These are phyloP conservation scores for Yoshiicerus persimilis DNA, from an alignment of 1,140 invertebrate species.

Conservation along the genomic window DNA sequence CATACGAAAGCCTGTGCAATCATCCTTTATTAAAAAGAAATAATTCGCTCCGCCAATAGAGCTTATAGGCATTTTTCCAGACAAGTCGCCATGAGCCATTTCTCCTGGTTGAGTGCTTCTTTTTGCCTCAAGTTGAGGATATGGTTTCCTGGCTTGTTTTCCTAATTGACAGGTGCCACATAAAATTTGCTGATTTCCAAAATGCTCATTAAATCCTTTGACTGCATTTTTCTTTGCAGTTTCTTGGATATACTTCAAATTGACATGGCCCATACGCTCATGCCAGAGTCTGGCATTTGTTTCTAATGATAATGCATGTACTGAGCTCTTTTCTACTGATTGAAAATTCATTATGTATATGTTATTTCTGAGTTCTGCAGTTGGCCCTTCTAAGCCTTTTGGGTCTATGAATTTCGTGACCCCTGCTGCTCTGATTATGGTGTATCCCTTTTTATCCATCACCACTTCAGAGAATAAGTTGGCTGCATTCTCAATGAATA, in stretches of 20 bases:
- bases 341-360: conserved; percentile 25
- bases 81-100: conserved; percentile 51
- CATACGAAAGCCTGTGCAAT: conserved; percentile 52
- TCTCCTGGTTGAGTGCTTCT: not conserved
- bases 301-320: not conserved
- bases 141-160: conserved; percentile 13
- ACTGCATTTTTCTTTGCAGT: conserved; percentile 29
- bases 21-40: conserved; percentile 55
- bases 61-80: conserved; percentile 54
- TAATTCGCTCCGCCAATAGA: conserved; percentile 53
- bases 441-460: conserved; percentile 33
- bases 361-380: not conserved
- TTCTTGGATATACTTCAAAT: conserved; percentile 28
- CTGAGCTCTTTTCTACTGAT: not conserved
- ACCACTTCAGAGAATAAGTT: conserved; percentile 43
- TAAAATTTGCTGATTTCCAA: not conserved
- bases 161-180: not conserved
- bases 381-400: not conserved
- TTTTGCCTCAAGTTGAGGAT: not conserved
- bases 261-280: conserved; percentile 32
- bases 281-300: conserved; percentile 33
- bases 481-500: conserved; percentile 24
- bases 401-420: not conserved
- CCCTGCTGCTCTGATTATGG: not conserved
- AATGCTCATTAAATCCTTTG: not conserved